A percentile compares a stretch with the other conserved stretches of the same genome.
These are phyloP conservation scores for Girardia tigrina DNA, from an alignment of 2,888 invertebrate genomes.

Conservation along the genomic window DNA sequence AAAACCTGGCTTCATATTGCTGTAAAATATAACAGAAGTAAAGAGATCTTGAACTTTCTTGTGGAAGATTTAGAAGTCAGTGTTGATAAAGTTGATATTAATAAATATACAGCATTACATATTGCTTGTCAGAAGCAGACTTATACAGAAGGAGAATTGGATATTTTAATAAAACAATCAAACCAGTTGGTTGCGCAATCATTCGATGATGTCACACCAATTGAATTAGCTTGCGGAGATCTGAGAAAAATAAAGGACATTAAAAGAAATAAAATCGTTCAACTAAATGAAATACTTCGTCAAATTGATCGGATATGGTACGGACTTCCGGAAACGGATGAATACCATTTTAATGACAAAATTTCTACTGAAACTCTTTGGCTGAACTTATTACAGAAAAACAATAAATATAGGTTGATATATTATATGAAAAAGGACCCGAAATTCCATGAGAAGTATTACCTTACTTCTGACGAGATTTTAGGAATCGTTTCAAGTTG, in stretches of 20 bases:
- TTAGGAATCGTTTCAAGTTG: not conserved
- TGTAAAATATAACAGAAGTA: not conserved
- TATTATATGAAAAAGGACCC: not conserved
- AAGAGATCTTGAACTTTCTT: not conserved
- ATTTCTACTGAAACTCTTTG: not conserved
- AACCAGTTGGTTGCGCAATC: not conserved
- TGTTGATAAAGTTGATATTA: not conserved
- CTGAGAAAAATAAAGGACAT: not conserved
- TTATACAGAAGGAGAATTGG: not conserved
- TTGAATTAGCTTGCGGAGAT: not conserved
- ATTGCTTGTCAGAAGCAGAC: not conserved
- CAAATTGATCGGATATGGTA: not conserved
- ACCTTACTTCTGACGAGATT: not conserved
- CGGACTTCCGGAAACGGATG: not conserved
- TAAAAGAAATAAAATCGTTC: not conserved
- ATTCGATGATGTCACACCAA: not conserved
- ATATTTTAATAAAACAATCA: not conserved
- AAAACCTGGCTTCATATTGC: conserved; percentile 8
- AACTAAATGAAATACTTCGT: not conserved
- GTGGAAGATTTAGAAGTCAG: not conserved
- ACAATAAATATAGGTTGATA: not conserved
- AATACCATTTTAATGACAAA: not conserved
- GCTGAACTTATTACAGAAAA: conserved; percentile 8
- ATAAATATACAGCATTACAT: not conserved
- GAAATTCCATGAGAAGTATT: not conserved